phyloP scores from a whole-genome alignment of 2,797 vertebrate genomes.

The Parambassis ranga region DNA sequence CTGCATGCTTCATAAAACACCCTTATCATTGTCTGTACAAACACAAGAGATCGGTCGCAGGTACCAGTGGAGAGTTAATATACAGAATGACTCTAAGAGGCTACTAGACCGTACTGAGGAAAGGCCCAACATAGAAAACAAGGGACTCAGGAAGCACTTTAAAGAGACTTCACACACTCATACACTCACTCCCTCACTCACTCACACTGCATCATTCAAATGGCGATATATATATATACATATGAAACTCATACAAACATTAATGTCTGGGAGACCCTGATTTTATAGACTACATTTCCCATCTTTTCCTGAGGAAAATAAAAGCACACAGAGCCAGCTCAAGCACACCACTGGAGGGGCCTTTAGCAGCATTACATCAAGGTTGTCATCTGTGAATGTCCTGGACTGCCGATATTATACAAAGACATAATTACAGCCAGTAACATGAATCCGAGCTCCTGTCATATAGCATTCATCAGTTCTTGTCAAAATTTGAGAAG shows the following conservation, averaged over 20 bases:
- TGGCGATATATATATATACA: too few species aligned
- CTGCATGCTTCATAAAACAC: slow-evolving; percentile 76
- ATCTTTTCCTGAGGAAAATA: slow-evolving; percentile 76
- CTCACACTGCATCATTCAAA: too few species aligned
- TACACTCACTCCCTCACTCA: slow-evolving; percentile 15
- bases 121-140: slow-evolving; percentile 72
- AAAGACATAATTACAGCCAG: too few species aligned
- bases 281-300: slow-evolving; percentile 67
- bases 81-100: slow-evolving; percentile 71
- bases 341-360: slow-evolving; percentile 28
- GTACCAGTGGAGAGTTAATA: slow-evolving; percentile 53
- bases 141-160: slow-evolving; percentile 83
- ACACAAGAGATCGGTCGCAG: slow-evolving; percentile 65
- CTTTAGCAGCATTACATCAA: slow-evolving; percentile 30
- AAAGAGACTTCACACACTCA: slow-evolving; percentile 55
- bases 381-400: neutral
- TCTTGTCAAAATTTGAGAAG: too few species aligned
- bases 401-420: neutral
- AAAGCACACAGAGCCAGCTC: slow-evolving; percentile 51
- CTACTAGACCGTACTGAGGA: slow-evolving; percentile 75
- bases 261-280: slow-evolving; percentile 78
- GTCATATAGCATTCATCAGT: too few species aligned
- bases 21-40: slow-evolving; percentile 74
- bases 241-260: slow-evolving; percentile 12
- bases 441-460: too few species aligned